These are phyloP conservation scores for Micromesistius poutassou DNA, from an alignment of 2,797 vertebrate genomes.

Conservation along the genomic window DNA sequence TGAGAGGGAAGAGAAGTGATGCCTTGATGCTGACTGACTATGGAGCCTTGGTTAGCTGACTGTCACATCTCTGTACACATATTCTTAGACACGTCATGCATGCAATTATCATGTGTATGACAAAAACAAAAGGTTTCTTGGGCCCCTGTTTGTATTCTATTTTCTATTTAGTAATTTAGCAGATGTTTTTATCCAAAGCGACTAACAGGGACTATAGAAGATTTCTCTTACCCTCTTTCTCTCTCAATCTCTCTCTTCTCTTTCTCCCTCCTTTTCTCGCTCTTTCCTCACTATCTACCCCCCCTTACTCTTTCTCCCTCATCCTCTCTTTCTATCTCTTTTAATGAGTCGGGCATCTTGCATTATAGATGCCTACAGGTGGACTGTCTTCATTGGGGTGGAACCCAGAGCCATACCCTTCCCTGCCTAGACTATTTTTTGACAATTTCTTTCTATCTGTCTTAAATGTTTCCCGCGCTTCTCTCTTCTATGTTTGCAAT, in stretches of 20 bases:
- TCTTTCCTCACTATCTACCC: too few relatives aligned
- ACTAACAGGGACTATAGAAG: not conserved
- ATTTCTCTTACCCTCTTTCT: too few relatives aligned
- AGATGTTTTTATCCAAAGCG: not conserved
- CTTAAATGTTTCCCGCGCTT: not conserved
- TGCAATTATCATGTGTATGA: not conserved
- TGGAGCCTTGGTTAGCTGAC: conserved; percentile 12
- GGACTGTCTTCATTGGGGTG: not conserved
- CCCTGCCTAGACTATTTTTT: not conserved
- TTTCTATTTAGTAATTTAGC: not conserved
- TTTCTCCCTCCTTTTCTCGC: too few relatives aligned
- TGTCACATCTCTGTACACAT: conserved; percentile 34
- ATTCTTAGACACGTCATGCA: too few relatives aligned
- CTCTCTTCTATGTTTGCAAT: not conserved
- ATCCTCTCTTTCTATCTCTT: too few relatives aligned
- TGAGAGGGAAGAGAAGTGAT: not conserved
- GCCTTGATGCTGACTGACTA: not conserved
- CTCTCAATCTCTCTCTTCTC: too few relatives aligned
- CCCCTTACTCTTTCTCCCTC: too few relatives aligned
- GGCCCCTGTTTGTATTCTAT: not conserved
- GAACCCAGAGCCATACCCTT: not conserved
- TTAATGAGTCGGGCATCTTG: not conserved
- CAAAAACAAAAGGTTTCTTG: not conserved
- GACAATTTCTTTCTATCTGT: not conserved
- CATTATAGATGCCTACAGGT: not conserved